These are phyloP conservation scores for Ooceraea biroi DNA, from an alignment of 1,140 invertebrate genomes.

Conservation along the genomic window DNA sequence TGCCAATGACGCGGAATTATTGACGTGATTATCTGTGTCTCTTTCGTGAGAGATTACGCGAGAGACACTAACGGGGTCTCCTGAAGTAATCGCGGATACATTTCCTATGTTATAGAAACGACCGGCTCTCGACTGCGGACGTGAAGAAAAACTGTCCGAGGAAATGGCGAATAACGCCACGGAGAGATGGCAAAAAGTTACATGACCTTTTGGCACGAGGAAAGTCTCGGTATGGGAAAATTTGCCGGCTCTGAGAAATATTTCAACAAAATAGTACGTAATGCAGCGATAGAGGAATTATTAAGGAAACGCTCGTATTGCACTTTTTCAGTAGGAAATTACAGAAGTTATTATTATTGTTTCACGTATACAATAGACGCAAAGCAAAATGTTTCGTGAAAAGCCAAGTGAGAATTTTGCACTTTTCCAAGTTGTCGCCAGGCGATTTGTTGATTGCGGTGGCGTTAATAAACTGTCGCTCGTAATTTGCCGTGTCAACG, in stretches of 20 bases:
- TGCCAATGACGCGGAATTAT: constrained; percentile 21
- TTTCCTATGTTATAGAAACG: constrained; percentile 19
- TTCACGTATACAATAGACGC: background rate
- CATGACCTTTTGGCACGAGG: constrained; percentile 41
- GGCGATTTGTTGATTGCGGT: constrained; percentile 35
- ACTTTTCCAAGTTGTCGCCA: background rate
- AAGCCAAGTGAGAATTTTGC: background rate
- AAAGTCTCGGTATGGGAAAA: constrained; percentile 32
- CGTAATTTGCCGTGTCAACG: constrained; percentile 22
- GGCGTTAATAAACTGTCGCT: constrained; percentile 33
- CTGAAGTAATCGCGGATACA: constrained; percentile 11
- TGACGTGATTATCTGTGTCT: constrained; percentile 18
- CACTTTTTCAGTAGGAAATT: background rate
- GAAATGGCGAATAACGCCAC: constrained; percentile 38
- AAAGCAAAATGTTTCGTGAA: background rate
- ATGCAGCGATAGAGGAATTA: background rate
- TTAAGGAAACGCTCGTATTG: background rate
- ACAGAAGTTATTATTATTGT: constrained; percentile 5
- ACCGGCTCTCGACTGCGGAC: background rate
- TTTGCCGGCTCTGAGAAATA: constrained; percentile 21
- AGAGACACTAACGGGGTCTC: constrained; percentile 24
- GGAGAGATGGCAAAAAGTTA: constrained; percentile 39
- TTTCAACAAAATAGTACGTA: background rate
- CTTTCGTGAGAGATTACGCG: constrained; percentile 3
- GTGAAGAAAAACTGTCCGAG: constrained; percentile 21